phyloP scores from a whole-genome alignment of 2,888 invertebrate genomes.

The Orthonevra nobilis region DNA sequence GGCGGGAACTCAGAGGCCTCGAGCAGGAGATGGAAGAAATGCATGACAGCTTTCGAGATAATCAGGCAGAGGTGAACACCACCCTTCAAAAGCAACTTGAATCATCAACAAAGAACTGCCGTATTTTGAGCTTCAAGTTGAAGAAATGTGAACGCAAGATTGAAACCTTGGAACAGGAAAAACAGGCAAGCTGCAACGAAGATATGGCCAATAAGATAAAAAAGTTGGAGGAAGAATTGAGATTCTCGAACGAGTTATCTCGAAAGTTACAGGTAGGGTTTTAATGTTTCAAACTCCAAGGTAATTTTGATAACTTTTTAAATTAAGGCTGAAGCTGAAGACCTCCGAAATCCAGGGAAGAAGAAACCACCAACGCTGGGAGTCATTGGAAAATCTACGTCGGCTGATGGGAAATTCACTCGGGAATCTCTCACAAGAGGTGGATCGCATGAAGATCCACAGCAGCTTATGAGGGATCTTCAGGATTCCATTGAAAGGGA shows the following conservation, averaged over 20 bases:
- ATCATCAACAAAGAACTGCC: conserved; percentile 97
- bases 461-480: conserved; percentile 90
- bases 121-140: conserved; percentile 98
- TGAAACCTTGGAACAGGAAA: conserved; percentile 93
- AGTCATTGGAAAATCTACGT: conserved; percentile 82
- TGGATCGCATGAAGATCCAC: conserved; percentile 90
- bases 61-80: conserved; percentile 97
- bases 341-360: conserved; percentile 79
- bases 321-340: conserved; percentile 78
- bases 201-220: conserved; percentile 86
- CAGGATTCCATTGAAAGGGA: conserved; percentile 96
- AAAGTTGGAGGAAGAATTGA: conserved; percentile 92
- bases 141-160: conserved; percentile 95
- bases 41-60: conserved; percentile 98
- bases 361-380: conserved; percentile 83
- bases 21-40: conserved; percentile 99
- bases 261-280: conserved; percentile 83
- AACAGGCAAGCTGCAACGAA: conserved; percentile 84
- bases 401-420: conserved; percentile 86
- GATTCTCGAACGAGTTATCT: conserved; percentile 88
- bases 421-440: conserved; percentile 88
- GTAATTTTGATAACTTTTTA: background rate
- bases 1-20: conserved; percentile 94
- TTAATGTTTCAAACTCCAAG: background rate
- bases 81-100: conserved; percentile 97